These are phyloP conservation scores for Rhopalosiphum maidis DNA, from an alignment of 1,140 invertebrate species.

Conservation along the genomic window DNA sequence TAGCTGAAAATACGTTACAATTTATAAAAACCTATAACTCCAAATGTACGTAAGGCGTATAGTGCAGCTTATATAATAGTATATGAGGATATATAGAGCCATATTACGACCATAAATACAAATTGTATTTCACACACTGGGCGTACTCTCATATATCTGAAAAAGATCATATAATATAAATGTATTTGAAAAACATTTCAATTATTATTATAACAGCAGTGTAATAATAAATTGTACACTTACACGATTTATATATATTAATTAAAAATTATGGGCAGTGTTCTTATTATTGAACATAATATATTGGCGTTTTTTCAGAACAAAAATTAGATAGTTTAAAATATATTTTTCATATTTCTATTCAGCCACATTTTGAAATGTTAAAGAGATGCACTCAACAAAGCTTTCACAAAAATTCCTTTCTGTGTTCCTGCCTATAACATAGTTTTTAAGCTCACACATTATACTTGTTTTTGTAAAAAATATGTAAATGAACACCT, in stretches of 20 bases:
- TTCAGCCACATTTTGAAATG: neutral
- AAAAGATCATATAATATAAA: neutral
- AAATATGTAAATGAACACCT: conserved; percentile 9
- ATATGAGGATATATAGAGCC: neutral
- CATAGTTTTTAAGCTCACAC: neutral
- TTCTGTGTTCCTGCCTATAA: neutral
- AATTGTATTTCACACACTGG: neutral
- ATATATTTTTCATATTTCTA: neutral
- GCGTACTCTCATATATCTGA: neutral
- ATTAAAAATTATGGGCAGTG: neutral
- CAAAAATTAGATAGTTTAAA: neutral
- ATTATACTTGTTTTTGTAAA: neutral
- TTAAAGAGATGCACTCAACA: neutral
- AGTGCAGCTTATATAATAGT: neutral
- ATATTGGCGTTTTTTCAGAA: neutral
- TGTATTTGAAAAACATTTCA: conserved; percentile 7
- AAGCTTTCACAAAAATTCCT: conserved; percentile 14
- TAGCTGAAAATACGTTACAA: neutral
- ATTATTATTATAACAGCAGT: neutral
- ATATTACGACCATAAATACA: neutral
- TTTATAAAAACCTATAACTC: conserved; percentile 31
- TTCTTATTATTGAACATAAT: neutral
- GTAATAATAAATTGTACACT: neutral
- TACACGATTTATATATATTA: neutral
- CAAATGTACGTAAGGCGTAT: neutral